Conservation (phyloP, 2,888 invertebrate species). For the Spilarctia lutea region DNA sequence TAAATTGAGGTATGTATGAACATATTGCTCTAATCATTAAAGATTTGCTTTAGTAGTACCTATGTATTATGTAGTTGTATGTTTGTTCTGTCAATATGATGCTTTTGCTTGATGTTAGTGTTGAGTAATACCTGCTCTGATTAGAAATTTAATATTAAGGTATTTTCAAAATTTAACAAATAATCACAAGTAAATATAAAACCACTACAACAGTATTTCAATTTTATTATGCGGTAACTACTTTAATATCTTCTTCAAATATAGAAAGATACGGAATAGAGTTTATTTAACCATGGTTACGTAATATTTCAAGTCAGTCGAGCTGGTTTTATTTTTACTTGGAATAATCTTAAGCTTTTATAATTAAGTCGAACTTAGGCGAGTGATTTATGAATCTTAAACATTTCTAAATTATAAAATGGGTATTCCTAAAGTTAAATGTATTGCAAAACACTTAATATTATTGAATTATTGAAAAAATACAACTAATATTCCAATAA, state of each 20-base stretch:
- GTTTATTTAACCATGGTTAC: neutral
- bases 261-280: neutral
- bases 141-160: neutral
- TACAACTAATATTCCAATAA: no score
- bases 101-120: conserved; percentile 21
- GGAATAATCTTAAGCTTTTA: neutral
- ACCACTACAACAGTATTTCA: neutral
- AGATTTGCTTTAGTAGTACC: conserved; percentile 41
- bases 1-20: conserved; percentile 57
- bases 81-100: conserved; percentile 25
- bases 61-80: conserved; percentile 9
- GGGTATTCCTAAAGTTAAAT: neutral
- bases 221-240: neutral
- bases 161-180: neutral
- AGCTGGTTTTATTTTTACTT: neutral
- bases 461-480: neutral
- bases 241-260: neutral
- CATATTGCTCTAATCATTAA: conserved; percentile 39
- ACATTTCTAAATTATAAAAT: neutral
- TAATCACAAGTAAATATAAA: neutral
- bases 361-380: neutral
- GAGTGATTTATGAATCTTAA: neutral
- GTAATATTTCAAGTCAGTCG: neutral
- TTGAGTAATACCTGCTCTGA: neutral
- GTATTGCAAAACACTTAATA: neutral